Percentiles rank a stretch among this genome's conserved stretches.
Conservation (phyloP, 2,113 vertebrate species). For the Sitta europaea region DNA sequence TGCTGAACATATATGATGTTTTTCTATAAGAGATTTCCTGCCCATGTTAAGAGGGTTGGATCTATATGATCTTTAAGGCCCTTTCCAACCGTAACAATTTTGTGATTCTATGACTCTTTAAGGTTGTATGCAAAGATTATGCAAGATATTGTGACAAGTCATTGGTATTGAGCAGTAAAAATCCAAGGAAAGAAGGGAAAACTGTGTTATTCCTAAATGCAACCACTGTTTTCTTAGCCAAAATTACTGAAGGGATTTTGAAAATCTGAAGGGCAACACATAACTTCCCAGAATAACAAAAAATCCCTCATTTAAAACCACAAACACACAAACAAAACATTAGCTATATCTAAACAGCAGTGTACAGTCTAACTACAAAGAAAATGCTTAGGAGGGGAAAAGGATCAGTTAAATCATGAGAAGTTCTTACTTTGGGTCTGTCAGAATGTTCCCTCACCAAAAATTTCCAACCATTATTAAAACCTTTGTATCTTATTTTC, state of each 20-base stretch:
- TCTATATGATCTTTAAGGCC: background rate
- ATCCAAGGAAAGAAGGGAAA: background rate
- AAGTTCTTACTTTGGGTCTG: background rate
- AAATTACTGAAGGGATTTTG: background rate
- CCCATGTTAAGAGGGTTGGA: background rate
- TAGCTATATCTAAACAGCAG: background rate
- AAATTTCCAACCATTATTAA: background rate
- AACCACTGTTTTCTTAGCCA: background rate
- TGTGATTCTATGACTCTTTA: background rate
- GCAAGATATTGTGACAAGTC: background rate
- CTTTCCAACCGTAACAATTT: background rate
- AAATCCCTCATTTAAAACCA: rapidly evolving
- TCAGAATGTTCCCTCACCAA: background rate
- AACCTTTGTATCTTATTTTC: background rate
- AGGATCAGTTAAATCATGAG: background rate
- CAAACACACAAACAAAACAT: background rate
- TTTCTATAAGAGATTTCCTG: background rate
- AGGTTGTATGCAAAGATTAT: background rate
- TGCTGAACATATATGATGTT: background rate
- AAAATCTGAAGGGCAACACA: background rate
- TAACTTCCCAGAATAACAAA: background rate
- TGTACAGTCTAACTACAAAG: background rate
- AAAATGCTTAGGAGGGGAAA: background rate
- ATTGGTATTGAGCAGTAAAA: background rate
- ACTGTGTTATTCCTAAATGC: background rate